A percentile compares a stretch with the other conserved stretches of the same genome.
phyloP scores from a whole-genome alignment of 2,113 vertebrate species.

The Halcyon malimbica region DNA sequence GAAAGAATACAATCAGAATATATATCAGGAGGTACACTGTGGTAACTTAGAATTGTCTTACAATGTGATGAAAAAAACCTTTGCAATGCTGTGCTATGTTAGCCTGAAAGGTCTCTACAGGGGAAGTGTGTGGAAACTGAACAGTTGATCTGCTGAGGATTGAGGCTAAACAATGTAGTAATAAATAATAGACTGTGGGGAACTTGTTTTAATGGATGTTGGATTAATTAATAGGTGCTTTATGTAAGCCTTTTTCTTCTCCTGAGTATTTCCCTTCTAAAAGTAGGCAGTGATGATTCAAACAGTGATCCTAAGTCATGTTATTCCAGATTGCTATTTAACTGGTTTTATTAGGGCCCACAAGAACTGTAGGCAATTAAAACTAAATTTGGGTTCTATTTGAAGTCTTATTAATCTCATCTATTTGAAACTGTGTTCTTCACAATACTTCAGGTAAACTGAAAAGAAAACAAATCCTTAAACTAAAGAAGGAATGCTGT shows the following conservation, averaged over 20 bases:
- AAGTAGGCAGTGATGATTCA: not conserved
- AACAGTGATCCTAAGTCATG: not conserved
- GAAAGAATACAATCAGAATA: not conserved
- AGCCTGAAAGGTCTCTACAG: not conserved
- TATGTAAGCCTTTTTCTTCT: not conserved
- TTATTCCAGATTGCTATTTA: not conserved
- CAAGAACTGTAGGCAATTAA: not conserved
- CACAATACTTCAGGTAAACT: not conserved
- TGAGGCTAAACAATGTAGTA: not conserved
- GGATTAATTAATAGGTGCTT: conserved; percentile 15
- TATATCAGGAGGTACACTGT: not conserved
- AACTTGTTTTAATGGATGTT: not conserved
- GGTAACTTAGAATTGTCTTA: not conserved
- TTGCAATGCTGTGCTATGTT: not conserved
- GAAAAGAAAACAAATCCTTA: not conserved
- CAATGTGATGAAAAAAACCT: not conserved
- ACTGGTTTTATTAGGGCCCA: not conserved
- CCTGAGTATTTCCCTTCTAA: not conserved
- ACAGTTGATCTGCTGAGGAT: not conserved
- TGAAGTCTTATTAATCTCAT: not conserved
- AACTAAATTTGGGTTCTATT: not conserved
- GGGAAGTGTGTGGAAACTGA: not conserved
- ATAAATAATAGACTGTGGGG: not conserved
- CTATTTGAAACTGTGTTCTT: not conserved
- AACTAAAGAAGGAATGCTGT: not conserved